Conservation (phyloP, 2,888 invertebrate genomes). For the Agrochola macilenta region DNA sequence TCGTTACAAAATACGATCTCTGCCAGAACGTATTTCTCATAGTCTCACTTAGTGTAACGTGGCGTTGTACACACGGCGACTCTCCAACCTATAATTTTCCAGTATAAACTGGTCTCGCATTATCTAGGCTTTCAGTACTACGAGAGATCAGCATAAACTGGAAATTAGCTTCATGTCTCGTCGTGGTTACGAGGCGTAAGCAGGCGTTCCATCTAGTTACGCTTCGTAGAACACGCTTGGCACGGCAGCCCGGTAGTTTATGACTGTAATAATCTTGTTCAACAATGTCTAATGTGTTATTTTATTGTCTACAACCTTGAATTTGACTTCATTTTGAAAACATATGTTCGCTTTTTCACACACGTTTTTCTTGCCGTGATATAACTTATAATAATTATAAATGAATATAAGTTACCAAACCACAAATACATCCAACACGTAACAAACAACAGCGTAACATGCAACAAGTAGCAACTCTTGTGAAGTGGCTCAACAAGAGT, state of each 20-base stretch:
- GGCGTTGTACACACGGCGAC: background rate
- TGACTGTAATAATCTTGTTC: conserved; percentile 33
- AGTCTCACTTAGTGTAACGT: conserved; percentile 22
- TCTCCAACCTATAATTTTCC: background rate
- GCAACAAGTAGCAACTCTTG: background rate
- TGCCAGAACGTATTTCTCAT: conserved; percentile 50
- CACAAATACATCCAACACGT: background rate
- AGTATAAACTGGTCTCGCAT: background rate
- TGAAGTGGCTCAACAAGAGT: background rate
- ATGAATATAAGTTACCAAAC: background rate
- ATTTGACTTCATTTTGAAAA: conserved; percentile 37
- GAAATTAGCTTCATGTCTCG: background rate
- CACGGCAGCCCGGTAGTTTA: conserved; percentile 50
- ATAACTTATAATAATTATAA: background rate
- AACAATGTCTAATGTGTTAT: conserved; percentile 46
- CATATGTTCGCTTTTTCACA: background rate
- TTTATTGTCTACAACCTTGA: conserved; percentile 47
- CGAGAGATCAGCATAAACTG: background rate
- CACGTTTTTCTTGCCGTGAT: background rate
- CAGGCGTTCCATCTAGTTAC: conserved; percentile 9
- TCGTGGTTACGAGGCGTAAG: conserved; percentile 1
- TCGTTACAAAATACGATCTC: conserved; percentile 24
- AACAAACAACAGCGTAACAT: background rate
- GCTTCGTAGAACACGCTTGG: conserved; percentile 35
- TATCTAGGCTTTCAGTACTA: background rate